phyloP scores from a whole-genome alignment of 2,888 invertebrate genomes.

The Bimastos eiseni region DNA sequence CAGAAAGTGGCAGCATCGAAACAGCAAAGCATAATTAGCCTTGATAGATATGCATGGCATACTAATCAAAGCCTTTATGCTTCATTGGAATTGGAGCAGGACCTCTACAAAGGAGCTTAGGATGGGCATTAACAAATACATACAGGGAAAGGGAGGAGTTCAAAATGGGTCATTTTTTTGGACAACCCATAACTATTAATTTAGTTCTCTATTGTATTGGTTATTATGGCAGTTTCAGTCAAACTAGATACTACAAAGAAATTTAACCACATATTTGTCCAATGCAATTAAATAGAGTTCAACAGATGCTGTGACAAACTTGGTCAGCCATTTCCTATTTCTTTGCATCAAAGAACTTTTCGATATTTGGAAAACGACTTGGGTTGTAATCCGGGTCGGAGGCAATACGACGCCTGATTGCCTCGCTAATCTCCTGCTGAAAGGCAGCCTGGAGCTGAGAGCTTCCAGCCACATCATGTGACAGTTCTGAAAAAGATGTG shows the following conservation, averaged over 20 bases:
- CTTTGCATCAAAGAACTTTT: constrained; percentile 53
- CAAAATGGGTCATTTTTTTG: too few relatives aligned
- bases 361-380: constrained; percentile 58
- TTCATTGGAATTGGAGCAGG: too few relatives aligned
- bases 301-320: neutral
- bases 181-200: neutral
- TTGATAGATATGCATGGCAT: too few relatives aligned
- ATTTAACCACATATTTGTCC: neutral
- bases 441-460: constrained; percentile 66
- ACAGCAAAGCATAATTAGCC: too few relatives aligned
- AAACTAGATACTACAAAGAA: neutral
- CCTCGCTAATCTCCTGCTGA: constrained; percentile 65
- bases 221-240: neutral
- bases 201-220: neutral
- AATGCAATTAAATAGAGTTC: neutral
- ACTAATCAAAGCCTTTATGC: too few relatives aligned
- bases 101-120: too few relatives aligned
- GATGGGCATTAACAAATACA: too few relatives aligned
- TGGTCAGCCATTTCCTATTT: constrained; percentile 15
- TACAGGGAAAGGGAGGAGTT: too few relatives aligned
- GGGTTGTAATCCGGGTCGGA: constrained; percentile 63
- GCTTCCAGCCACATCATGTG: constrained; percentile 65
- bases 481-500: constrained; percentile 64
- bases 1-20: too few relatives aligned
- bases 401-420: constrained; percentile 64